These are phyloP conservation scores for Sardinella longiceps DNA, from an alignment of 2,797 vertebrate species.

Conservation along the genomic window DNA sequence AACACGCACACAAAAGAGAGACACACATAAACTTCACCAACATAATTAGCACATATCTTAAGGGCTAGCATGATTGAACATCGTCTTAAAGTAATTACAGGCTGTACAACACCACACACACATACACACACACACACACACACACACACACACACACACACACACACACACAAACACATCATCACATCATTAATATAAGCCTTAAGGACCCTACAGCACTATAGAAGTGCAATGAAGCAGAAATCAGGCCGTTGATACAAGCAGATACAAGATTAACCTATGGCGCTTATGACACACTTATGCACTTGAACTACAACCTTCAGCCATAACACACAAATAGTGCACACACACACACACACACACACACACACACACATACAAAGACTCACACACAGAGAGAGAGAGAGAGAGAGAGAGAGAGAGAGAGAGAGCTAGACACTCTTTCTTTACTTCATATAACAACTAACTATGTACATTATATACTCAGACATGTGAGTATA, in stretches of 20 bases:
- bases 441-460: too few species aligned
- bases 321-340: neutral
- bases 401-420: too few species aligned
- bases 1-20: neutral
- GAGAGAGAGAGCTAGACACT: too few species aligned
- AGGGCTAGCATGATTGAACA: neutral
- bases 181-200: neutral
- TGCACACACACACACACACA: neutral
- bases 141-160: slow-evolving; percentile 1
- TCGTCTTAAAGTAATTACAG: neutral
- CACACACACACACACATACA: neutral
- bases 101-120: neutral
- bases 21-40: neutral
- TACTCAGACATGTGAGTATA: too few species aligned
- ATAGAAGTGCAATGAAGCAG: neutral
- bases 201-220: neutral
- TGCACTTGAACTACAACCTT: neutral
- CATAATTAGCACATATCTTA: neutral
- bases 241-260: neutral
- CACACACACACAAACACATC: neutral
- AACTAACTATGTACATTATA: too few species aligned
- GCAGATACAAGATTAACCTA: neutral
- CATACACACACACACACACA: neutral
- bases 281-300: neutral
- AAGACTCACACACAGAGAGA: too few species aligned